These are phyloP conservation scores for Drosophila paracracens DNA, from an alignment of 2,888 invertebrate species.

Conservation along the genomic window DNA sequence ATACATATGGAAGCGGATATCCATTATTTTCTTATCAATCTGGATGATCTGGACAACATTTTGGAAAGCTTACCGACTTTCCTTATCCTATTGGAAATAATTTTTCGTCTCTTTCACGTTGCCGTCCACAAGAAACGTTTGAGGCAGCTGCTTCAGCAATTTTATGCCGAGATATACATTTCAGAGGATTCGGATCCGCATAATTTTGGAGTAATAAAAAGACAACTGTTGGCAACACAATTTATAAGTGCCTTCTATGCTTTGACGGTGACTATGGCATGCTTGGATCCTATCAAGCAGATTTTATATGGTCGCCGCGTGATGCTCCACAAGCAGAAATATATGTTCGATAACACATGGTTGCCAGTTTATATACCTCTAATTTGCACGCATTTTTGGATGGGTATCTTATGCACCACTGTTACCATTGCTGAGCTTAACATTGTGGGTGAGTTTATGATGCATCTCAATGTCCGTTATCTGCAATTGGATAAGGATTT, in stretches of 20 bases:
- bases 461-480: slow-evolving; percentile 78
- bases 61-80: slow-evolving; percentile 66
- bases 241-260: slow-evolving; percentile 65
- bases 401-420: slow-evolving; percentile 57
- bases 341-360: slow-evolving; percentile 63
- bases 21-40: slow-evolving; percentile 54
- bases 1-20: slow-evolving; percentile 62
- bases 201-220: slow-evolving; percentile 53
- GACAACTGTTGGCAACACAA: slow-evolving; percentile 56
- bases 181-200: slow-evolving; percentile 34
- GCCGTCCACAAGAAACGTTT: slow-evolving; percentile 51
- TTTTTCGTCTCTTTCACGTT: slow-evolving; percentile 62
- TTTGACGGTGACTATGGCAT: slow-evolving; percentile 54
- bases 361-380: slow-evolving; percentile 57
- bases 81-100: slow-evolving; percentile 62
- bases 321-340: slow-evolving; percentile 69
- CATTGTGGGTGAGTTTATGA: slow-evolving; percentile 69
- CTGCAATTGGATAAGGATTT: slow-evolving; percentile 66
- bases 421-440: slow-evolving; percentile 70
- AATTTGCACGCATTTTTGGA: slow-evolving; percentile 51
- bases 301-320: slow-evolving; percentile 50
- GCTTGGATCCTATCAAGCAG: slow-evolving; percentile 50
- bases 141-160: slow-evolving; percentile 61
- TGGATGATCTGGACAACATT: slow-evolving; percentile 55
- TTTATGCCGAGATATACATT: slow-evolving; percentile 70